Base-by-base conservation (phyloP, 1,140 invertebrate species). In the Chlorops oryzae region DNA sequence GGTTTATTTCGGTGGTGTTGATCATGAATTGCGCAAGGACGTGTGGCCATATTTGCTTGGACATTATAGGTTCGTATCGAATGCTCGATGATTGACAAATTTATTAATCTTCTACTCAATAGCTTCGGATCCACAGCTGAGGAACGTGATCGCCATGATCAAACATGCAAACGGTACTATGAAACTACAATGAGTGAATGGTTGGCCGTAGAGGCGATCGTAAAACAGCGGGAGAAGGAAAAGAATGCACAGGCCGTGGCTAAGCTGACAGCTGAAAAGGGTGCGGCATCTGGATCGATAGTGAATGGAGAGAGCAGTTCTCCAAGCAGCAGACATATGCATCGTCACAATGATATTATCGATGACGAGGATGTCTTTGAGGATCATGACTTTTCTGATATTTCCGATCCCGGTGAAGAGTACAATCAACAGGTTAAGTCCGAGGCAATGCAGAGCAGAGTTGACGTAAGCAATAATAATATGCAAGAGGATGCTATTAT, bases 131-230 rank as follows among this genome's bases (percentile, higher is more conserved):
- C 83, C 63, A 82, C 83, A 22, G 56, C 73, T 6, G 79, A 84
- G 50, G 83, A 89, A 55, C 73, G 87, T 5, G 69, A 75, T n/a
- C 77, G 82, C 51, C 76, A 85, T 35, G 84, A 90, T 59, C 66
- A 76, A 47, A 73, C 74, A 40, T 81, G 84, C 37, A 77, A 80
- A 54, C 79, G 83, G 49, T 78, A 81, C 48, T 91, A 90, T 61
- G 89, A 93, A 72, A 84, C 85, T 6, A 87, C 83, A 5, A 90
- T 92, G 88, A 89, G 88, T 0, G 90, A 93, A 68, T 96, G 92
- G 92, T 69, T 91, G 45, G 89, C 87, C 5, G 88, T 94, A 0
- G 92, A 94, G 70, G 89, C 89, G 0, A 92, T 93, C 47, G 87
- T 93, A 0, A 65, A 82, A 28, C 88, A 92, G 65, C 66, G 84